phyloP scores from a whole-genome alignment of 2,888 invertebrate genomes.

The Agonopterix heracliana region DNA sequence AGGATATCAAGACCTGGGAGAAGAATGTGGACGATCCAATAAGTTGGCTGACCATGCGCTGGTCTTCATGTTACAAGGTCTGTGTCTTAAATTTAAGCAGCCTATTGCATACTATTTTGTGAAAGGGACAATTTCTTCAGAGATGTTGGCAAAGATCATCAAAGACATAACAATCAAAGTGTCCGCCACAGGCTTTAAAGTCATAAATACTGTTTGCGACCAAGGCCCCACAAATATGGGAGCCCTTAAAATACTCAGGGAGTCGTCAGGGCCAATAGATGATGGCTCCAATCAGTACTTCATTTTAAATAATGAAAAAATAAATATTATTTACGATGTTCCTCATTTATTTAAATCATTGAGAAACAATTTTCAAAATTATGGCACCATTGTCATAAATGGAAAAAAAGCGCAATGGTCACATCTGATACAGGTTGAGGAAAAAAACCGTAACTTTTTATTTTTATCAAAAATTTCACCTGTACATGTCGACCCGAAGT shows the following conservation, averaged over 20 bases:
- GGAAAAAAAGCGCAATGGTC: neutral
- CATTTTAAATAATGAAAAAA: no score
- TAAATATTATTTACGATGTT: no score
- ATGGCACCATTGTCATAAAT: neutral
- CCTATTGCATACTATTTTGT: neutral
- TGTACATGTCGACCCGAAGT: constrained; percentile 6
- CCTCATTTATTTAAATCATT: no score
- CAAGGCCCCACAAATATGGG: neutral
- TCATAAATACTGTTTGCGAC: neutral
- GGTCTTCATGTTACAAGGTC: constrained; percentile 4
- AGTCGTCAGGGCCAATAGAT: neutral
- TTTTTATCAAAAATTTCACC: constrained; percentile 5
- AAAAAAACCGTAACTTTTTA: neutral
- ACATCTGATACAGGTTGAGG: neutral
- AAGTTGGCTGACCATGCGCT: constrained; percentile 5
- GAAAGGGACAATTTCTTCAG: neutral
- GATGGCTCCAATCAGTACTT: neutral
- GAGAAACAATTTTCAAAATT: no score
- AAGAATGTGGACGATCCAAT: neutral
- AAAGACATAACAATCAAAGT: neutral
- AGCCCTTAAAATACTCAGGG: neutral
- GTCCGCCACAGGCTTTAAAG: neutral
- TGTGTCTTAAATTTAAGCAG: neutral
- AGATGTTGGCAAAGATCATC: neutral
- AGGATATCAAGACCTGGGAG: constrained; percentile 7